Evolutionary conservation across 2,888 invertebrate species (phyloP).

Genomic region (Willowsia nigromaculata): DNA sequence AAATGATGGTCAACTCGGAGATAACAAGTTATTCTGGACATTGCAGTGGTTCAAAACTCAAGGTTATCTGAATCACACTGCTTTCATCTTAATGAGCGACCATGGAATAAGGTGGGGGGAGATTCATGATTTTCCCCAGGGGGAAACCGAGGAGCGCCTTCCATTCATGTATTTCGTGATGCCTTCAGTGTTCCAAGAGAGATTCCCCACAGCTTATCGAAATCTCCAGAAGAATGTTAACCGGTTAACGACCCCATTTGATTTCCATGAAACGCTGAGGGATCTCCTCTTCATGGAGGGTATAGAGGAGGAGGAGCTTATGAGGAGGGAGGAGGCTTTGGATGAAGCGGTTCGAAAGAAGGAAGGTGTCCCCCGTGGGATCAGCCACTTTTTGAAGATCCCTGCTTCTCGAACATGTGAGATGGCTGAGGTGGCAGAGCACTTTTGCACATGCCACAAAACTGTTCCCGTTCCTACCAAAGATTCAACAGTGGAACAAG

Average conservation of each 20-base stretch:
- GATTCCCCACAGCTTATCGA: constrained; percentile 81
- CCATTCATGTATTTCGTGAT: constrained; percentile 89
- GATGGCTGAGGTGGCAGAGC: constrained; percentile 38
- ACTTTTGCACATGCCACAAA: constrained; percentile 56
- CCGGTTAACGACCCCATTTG: constrained; percentile 82
- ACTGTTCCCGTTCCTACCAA: constrained; percentile 81
- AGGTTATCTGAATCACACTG: constrained; percentile 85
- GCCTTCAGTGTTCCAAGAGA: constrained; percentile 86
- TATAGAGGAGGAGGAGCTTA: constrained; percentile 79
- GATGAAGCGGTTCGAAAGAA: constrained; percentile 80
- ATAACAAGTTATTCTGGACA: constrained; percentile 84
- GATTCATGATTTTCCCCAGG: constrained; percentile 90
- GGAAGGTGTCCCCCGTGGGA: constrained; percentile 8
- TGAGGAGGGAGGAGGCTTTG: constrained; percentile 79
- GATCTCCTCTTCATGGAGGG: constrained; percentile 85
- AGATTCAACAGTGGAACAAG: constrained; percentile 83
- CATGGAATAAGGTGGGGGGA: constrained; percentile 94
- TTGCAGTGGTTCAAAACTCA: constrained; percentile 83
- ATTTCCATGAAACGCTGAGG: constrained; percentile 89
- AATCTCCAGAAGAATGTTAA: constrained; percentile 67
- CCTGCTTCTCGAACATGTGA: constrained; percentile 25
- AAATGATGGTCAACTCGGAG: constrained; percentile 88
- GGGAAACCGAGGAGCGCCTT: constrained; percentile 89
- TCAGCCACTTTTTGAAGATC: constrained; percentile 38
- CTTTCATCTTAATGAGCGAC: constrained; percentile 89